Conservation (phyloP, 2,888 invertebrate genomes). For the Crossocerus cetratus region DNA sequence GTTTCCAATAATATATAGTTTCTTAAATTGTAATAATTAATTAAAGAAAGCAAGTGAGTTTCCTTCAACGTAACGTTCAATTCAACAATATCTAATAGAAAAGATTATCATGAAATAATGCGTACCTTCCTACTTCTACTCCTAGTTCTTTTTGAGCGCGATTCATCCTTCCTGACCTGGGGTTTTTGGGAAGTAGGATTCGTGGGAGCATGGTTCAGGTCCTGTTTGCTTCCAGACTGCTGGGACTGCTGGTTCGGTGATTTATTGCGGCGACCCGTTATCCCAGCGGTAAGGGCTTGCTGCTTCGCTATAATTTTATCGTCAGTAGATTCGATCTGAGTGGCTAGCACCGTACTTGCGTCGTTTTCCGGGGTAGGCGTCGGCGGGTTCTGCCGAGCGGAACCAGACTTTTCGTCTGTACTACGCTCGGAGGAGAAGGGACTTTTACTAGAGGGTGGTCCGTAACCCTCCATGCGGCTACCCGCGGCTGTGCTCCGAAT, state of each 20-base stretch:
- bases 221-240: constrained; percentile 58
- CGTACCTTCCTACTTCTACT: constrained; percentile 71
- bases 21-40: too few species aligned
- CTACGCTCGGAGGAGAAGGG: constrained; percentile 81
- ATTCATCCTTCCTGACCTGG: constrained; percentile 68
- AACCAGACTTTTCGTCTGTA: constrained; percentile 77
- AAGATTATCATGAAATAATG: neutral
- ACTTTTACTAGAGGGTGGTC: constrained; percentile 88
- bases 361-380: constrained; percentile 73
- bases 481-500: constrained; percentile 74
- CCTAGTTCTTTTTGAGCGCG: constrained; percentile 69
- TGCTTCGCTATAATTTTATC: constrained; percentile 85
- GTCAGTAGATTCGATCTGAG: constrained; percentile 74
- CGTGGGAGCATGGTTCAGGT: constrained; percentile 52
- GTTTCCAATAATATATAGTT: too few species aligned
- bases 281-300: constrained; percentile 83
- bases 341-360: constrained; percentile 59
- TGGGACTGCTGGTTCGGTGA: constrained; percentile 65
- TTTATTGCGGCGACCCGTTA: constrained; percentile 78
- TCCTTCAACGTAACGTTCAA: too few species aligned
- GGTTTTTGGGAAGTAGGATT: constrained; percentile 56
- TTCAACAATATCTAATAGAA: too few species aligned
- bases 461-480: constrained; percentile 85
- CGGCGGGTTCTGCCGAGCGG: constrained; percentile 71
- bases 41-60: too few species aligned